These are phyloP conservation scores for Uromys caudimaculatus DNA, from an alignment of 2,797 vertebrate species.

Conservation along the genomic window DNA sequence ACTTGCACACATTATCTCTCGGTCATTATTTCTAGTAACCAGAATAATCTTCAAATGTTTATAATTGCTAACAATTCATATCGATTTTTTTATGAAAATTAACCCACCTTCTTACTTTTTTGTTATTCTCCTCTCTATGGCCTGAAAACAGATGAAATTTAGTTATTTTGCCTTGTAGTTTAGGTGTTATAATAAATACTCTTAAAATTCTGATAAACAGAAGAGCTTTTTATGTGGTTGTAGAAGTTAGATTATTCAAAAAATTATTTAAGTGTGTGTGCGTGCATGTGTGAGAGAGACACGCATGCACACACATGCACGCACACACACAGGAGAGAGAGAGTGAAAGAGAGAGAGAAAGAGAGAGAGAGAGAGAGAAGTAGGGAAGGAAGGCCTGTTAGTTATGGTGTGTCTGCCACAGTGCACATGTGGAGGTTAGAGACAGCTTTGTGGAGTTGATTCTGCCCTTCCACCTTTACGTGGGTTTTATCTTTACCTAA, in stretches of 20 bases:
- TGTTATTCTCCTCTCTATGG: slow-evolving; percentile 30
- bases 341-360: neutral
- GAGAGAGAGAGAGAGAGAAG: accelerated
- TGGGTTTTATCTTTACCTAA: neutral
- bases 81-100: slow-evolving; percentile 17
- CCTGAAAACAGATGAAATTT: slow-evolving; percentile 15
- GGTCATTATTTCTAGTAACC: slow-evolving; percentile 44
- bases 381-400: neutral
- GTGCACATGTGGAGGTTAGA: neutral
- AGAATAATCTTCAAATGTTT: slow-evolving; percentile 28
- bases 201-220: neutral
- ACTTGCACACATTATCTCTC: neutral
- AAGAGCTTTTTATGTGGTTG: neutral
- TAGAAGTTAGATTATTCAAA: neutral
- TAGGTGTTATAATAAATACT: slow-evolving; percentile 47
- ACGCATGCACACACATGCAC: no score
- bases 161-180: slow-evolving; percentile 43
- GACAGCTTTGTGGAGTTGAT: neutral
- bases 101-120: slow-evolving; percentile 15
- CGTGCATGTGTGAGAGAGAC: no score
- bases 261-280: neutral
- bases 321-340: no score
- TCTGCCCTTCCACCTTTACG: neutral
- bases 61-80: neutral
- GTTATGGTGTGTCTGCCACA: neutral